phyloP scores from a whole-genome alignment of 1,140 invertebrate species.

The Dinothrombium tinctorium region DNA sequence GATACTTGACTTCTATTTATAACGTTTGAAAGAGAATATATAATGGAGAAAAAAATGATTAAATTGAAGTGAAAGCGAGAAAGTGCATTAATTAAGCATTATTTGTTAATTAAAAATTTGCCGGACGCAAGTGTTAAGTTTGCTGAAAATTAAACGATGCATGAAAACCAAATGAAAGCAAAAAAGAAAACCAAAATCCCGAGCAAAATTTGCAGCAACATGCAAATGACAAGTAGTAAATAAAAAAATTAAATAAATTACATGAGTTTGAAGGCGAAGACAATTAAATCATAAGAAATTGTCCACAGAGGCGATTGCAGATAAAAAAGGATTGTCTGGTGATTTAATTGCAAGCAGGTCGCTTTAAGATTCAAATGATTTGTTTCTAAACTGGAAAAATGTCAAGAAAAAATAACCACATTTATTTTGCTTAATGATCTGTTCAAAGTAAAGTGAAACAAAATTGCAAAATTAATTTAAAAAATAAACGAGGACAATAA shows the following conservation, averaged over 20 bases:
- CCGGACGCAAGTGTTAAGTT: too few species aligned
- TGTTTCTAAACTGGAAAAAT: too few species aligned
- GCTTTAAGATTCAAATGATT: neutral
- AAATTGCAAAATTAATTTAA: too few species aligned
- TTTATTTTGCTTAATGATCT: too few species aligned
- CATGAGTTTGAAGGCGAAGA: slow-evolving; percentile 16
- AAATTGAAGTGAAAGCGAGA: too few species aligned
- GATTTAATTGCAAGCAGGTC: slow-evolving; percentile 8
- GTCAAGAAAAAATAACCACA: too few species aligned
- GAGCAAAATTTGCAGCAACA: neutral
- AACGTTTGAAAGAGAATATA: neutral
- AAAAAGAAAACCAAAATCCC: neutral
- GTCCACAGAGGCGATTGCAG: slow-evolving; percentile 14
- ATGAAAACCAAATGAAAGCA: slow-evolving; percentile 4
- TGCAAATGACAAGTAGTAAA: slow-evolving; percentile 8
- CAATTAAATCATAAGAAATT: slow-evolving; percentile 13
- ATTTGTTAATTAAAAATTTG: neutral
- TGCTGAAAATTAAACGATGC: too few species aligned
- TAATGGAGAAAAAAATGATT: too few species aligned
- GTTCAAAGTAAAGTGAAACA: too few species aligned
- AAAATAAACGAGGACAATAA: too few species aligned
- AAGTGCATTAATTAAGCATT: neutral
- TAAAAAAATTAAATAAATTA: slow-evolving; percentile 11
- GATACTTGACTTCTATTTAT: slow-evolving; percentile 51
- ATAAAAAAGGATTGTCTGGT: slow-evolving; percentile 10